Base-by-base conservation (phyloP, 2,797 vertebrate species). In the Coregonus ussuriensis region DNA sequence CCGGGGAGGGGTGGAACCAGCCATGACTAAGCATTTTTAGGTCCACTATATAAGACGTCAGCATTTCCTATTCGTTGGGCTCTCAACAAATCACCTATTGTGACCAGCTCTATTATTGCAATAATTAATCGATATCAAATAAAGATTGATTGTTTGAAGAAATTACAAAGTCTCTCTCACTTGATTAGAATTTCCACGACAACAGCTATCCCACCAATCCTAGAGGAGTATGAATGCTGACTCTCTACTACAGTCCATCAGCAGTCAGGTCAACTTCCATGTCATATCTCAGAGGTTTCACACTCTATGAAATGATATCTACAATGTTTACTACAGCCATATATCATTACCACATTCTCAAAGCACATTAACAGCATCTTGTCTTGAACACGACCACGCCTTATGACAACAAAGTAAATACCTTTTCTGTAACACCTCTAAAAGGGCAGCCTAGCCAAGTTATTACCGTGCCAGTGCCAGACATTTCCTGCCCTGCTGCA, bases 131-230 rank as follows among this genome's bases (percentile, higher is more conserved):
- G 25, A 25, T 25, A 25, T 25, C 25, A 25, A 25, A 25, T 25
- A 25, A 25, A 25, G 25, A 25, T 25, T 25, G 25, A 25, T 25
- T 25, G 25, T 25, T 25, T 25, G 25, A 25, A 25, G 25, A 25
- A 25, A 25, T 25, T 25, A 25, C 25, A 25, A 25, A 25, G 25
- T 25, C 25, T 25, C 25, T 25, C 25, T 25, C 25, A 25, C 25
- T 25, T 25, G 25, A 25, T 25, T 25, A 25, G 25, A 25, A 25
- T 25, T 25, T 25, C 25, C 25, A 25, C 25, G 25, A 25, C 25
- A 25, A 1, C 25, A 37, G 71, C 47, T 16, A 35, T 65, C 63
- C 37, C 47, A 74, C 53, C 77, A 78, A 47, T 47, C 29, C 51
- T 11, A 25, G 63, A 11, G 4, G 4, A 72, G 2, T 72, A 72